Base-by-base conservation (phyloP, 2,113 vertebrate genomes). In the Ivindomyrus marchei region DNA sequence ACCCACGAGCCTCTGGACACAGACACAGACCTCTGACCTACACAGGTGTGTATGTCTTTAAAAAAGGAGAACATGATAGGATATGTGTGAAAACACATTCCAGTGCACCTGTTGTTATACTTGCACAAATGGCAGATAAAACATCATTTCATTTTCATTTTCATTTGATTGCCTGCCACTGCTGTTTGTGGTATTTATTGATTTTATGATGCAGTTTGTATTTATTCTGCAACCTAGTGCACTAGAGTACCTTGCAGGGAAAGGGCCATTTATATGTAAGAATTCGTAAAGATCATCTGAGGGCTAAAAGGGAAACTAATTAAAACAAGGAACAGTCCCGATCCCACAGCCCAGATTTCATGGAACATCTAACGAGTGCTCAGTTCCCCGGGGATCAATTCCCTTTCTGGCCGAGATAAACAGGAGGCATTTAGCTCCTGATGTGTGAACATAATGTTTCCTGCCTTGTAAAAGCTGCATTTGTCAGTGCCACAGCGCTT, bases 401-500 rank as follows among this genome's bases (percentile, higher is more conserved):
- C 77, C 53, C 89, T 89, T 74, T 80, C 62, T 84, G 88, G 83
- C 77, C 27, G 91, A 94, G 93, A 96, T 94, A 93, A 95, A 96
- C 94, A 95, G 94, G 92, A 93, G 91, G 93, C 93, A 93, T 94
- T 95, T 94, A 95, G 92, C 90, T 89, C 91, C 91, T 93, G 92
- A 95, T 94, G 93, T 92, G 93, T 94, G 93, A 93, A 93, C 93
- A 92, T 94, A 94, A 91, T 94, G 94, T 94, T 90, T 94, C 93
- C 91, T 92, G 92, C 92, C 92, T 92, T 91, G 92, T 94, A 92
- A 94, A 94, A 95, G 93, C 94, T 93, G 93, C 95, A 95, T 96
- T 95, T 94, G 93, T 95, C 95, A 95, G 89, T 94, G 94, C 94
- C 94, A 95, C 91, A 39, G 89, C 58, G 91, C 93, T 92, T 94